Evolutionary conservation across 2,113 vertebrate species (phyloP).

Genomic region (Plestiodon gilberti): DNA sequence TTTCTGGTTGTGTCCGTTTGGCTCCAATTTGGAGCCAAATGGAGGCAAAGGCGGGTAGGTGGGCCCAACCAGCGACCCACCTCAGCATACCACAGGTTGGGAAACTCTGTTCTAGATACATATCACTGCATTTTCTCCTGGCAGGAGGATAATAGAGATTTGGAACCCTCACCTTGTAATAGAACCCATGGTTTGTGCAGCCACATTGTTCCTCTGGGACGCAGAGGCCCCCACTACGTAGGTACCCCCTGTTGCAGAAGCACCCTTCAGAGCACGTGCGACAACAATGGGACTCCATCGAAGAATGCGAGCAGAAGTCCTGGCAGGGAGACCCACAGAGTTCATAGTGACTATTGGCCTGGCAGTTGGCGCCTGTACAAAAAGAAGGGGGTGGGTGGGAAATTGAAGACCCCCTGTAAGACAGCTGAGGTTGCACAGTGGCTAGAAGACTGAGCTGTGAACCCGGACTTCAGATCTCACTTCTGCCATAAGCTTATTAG

Average conservation of each 20-base stretch:
- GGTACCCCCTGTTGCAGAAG: conserved; percentile 68
- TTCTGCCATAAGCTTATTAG: no score
- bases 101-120: neutral
- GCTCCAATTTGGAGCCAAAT: no score
- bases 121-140: neutral
- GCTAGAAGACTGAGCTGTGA: no score
- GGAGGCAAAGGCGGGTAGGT: no score
- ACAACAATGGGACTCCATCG: neutral
- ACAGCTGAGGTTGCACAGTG: no score
- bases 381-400: neutral
- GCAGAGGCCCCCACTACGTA: conserved; percentile 69
- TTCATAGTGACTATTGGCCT: conserved; percentile 25
- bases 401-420: neutral
- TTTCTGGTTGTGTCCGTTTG: no score
- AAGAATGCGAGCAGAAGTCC: neutral
- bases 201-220: conserved; percentile 72
- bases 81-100: no score
- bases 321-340: neutral
- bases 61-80: no score
- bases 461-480: no score
- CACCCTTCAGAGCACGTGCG: conserved; percentile 71
- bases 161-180: conserved; percentile 58
- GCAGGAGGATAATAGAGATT: neutral
- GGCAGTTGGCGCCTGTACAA: conserved; percentile 4
- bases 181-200: conserved; percentile 58